A percentile compares a stretch with the other conserved stretches of the same genome.
Conservation (phyloP, 2,888 invertebrate species). For the Acrobasis repandana region DNA sequence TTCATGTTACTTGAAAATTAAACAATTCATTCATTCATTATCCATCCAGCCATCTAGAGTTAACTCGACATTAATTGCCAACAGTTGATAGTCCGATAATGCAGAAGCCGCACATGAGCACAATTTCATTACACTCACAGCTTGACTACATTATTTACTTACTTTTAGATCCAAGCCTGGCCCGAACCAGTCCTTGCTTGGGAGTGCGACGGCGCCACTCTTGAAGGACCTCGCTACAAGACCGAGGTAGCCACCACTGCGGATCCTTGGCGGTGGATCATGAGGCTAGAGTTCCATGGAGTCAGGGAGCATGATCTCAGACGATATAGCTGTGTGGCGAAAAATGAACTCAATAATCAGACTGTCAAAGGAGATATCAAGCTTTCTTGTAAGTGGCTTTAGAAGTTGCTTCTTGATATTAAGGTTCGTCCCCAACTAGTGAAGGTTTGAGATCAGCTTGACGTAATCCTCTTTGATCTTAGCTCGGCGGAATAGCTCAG, state of each 20-base stretch:
- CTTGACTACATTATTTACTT: not conserved
- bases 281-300: slow-evolving; percentile 89
- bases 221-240: slow-evolving; percentile 82
- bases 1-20: no score
- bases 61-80: no score
- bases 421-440: no score
- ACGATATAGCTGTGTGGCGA: slow-evolving; percentile 92
- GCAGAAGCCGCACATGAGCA: no score
- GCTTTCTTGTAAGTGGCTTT: slow-evolving; percentile 55
- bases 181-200: slow-evolving; percentile 93
- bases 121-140: no score
- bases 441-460: no score
- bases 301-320: slow-evolving; percentile 87
- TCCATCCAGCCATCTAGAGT: no score
- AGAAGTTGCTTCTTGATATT: no score
- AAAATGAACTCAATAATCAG: slow-evolving; percentile 91
- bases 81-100: no score
- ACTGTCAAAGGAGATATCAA: slow-evolving; percentile 86
- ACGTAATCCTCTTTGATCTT: no score
- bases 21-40: no score
- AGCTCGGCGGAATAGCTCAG: no score
- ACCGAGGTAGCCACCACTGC: slow-evolving; percentile 61
- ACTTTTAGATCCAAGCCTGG: slow-evolving; percentile 89
- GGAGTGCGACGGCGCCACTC: slow-evolving; percentile 90
- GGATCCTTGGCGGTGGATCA: slow-evolving; percentile 85